Conservation (phyloP, 2,888 invertebrate genomes). For the Tipula vernalis region DNA sequence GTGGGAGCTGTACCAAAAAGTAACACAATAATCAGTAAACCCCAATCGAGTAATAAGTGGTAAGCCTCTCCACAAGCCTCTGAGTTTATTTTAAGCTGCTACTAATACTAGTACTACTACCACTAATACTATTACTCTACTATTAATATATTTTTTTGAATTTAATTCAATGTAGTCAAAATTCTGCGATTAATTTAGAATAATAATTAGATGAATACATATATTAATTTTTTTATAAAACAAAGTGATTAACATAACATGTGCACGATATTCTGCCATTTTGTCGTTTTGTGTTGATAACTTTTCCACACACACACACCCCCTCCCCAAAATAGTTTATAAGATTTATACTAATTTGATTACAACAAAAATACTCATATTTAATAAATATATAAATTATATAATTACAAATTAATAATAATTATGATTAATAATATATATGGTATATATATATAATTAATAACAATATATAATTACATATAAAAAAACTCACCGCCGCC, state of each 20-base stretch:
- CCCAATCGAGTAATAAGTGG: not conserved
- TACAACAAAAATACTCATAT: conserved; percentile 4
- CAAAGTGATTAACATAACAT: not conserved
- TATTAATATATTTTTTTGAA: not conserved
- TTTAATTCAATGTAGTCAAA: conserved; percentile 4
- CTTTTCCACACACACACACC: not conserved
- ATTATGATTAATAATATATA: not conserved
- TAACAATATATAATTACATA: not conserved
- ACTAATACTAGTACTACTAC: not conserved
- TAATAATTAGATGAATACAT: not conserved
- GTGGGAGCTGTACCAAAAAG: conserved; percentile 73
- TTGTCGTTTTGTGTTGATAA: not conserved
- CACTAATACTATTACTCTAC: not conserved
- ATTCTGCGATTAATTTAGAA: not conserved
- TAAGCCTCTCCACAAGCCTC: not conserved
- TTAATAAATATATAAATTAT: not conserved
- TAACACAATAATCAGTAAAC: conserved; percentile 17
- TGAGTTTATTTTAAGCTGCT: not conserved
- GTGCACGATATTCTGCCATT: not conserved
- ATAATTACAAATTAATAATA: not conserved
- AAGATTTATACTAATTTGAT: not conserved
- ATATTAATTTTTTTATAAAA: not conserved
- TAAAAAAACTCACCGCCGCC: not conserved
- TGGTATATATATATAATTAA: not conserved
- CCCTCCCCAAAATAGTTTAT: not conserved